A percentile compares a stretch with the other conserved stretches of the same genome.
phyloP scores from a whole-genome alignment of 2,797 vertebrate genomes.

The Coregonus suidteri region DNA sequence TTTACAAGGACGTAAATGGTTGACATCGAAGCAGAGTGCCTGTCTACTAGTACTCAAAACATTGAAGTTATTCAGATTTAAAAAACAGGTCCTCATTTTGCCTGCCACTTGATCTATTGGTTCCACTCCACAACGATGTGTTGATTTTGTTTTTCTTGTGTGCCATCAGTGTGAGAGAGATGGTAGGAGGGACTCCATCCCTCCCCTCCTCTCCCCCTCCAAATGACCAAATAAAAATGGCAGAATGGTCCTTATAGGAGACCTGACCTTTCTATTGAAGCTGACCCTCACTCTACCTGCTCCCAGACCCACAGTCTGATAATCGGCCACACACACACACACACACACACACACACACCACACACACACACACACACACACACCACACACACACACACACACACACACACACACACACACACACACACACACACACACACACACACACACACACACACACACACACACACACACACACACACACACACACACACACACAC shows the following conservation, averaged over 20 bases:
- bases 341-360: constrained; percentile 31
- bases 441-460: too few species aligned
- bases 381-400: constrained; percentile 16
- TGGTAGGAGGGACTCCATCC: neutral
- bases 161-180: neutral
- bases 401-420: too few species aligned
- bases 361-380: too few species aligned
- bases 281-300: constrained; percentile 44
- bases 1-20: neutral
- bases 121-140: neutral
- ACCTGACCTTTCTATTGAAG: constrained; percentile 50
- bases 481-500: too few species aligned
- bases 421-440: too few species aligned
- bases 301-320: constrained; percentile 32
- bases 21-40: neutral
- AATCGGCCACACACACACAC: constrained; percentile 42
- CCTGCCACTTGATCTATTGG: neutral
- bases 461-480: too few species aligned
- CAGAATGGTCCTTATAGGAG: constrained; percentile 10
- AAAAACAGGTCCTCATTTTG: neutral
- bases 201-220: neutral
- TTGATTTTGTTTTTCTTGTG: neutral
- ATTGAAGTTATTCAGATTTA: neutral
- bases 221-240: constrained; percentile 36
- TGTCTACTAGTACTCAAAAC: neutral